These are phyloP conservation scores for Centropyge bicolor DNA, from an alignment of 2,797 vertebrate species.

Conservation along the genomic window DNA sequence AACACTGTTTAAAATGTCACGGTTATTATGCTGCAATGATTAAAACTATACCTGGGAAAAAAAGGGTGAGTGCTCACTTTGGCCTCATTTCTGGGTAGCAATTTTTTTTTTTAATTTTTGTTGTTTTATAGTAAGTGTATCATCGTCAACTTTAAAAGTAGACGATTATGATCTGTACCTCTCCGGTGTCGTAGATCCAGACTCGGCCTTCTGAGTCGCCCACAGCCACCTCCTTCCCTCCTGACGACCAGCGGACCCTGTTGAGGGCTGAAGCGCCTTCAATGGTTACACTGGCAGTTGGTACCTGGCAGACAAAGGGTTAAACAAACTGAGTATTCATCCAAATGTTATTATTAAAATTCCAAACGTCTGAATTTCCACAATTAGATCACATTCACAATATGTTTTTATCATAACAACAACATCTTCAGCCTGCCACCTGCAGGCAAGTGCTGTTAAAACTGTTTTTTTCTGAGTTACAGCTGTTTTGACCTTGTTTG, in stretches of 20 bases:
- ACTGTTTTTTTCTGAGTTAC: neutral
- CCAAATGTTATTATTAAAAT: neutral
- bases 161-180: slow-evolving; percentile 84
- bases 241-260: slow-evolving; percentile 94
- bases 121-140: too few relatives aligned
- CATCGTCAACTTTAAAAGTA: neutral
- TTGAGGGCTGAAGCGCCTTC: slow-evolving; percentile 97
- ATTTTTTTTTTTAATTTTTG: too few relatives aligned
- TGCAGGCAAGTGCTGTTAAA: slow-evolving; percentile 15
- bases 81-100: neutral
- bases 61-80: neutral
- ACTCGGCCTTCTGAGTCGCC: slow-evolving; percentile 97
- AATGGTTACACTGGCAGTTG: slow-evolving; percentile 94
- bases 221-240: slow-evolving; percentile 96
- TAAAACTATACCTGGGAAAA: neutral
- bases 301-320: slow-evolving; percentile 85
- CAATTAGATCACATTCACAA: neutral
- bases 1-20: slow-evolving; percentile 5
- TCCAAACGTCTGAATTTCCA: neutral
- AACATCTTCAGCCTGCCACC: slow-evolving; percentile 27
- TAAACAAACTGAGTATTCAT: neutral
- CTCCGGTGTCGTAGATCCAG: slow-evolving; percentile 98
- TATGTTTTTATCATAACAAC: slow-evolving; percentile 17
- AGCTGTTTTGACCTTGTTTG: slow-evolving; percentile 4
- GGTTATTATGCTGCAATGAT: neutral